Base-by-base conservation (phyloP, 2,888 invertebrate species). In the Limenitis camilla region DNA sequence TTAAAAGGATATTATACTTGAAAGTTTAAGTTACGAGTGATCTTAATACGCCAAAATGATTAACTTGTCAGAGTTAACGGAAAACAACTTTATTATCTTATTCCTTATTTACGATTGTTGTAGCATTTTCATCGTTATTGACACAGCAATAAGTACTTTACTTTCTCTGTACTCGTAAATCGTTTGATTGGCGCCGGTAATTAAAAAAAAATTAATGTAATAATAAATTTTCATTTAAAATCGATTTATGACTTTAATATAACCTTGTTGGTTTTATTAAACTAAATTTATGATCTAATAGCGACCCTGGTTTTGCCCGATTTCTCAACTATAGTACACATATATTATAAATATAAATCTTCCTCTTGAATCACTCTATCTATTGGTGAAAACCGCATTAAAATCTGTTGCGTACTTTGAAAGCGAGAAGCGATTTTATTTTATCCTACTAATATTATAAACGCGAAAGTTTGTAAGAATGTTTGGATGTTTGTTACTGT, bases 171-270 rank as follows among this genome's bases (percentile, higher is more conserved):
- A n/a, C 46, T 43, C 40, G 47, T 51, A 28, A 44, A 47, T 56
- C 56, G 31, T 33, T 43, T 49, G 55, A 50, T 50, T 48, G 53
- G 56, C 56, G 53, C 56, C 56, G 44, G 44, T 35, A 30, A 50
- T 56, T 48, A 51, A 56, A 43, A 45, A 30, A 32, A 43, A 49
- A 47, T 53, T 49, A 48, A 40, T 45, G 47, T 33, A 38, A 46
- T 35, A 33, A 39, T 49, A 44, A 30, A 49, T 49, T 49, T 47
- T 40, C 39, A 48, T 49, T 43, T 31, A 47, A 48, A 42, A 48
- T 48, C 29, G 19, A 40, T 44, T 32, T 32, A 29, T 40, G n/a
- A 35, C 4, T 4, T 36, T 9, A 36, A 6, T 10, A 11, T 27
- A 39, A 8, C 39, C 8, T 27, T 19, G 39, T 27, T 19, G 3